Percentiles rank a stretch among this genome's conserved stretches.
Conservation (phyloP, 2,113 vertebrate genomes). For the Dissostichus mawsoni region DNA sequence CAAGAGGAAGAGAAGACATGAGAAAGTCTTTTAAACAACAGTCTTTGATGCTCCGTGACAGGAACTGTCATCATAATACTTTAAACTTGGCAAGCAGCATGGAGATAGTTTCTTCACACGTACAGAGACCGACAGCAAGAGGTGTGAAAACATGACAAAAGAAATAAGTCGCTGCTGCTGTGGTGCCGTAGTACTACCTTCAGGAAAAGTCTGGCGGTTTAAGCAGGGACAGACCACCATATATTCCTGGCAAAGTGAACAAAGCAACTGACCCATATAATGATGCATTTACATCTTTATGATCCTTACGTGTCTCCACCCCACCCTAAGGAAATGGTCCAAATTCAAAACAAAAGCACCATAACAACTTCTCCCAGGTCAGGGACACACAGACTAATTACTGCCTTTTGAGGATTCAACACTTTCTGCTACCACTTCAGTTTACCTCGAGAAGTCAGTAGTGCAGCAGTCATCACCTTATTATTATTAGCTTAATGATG, state of each 20-base stretch:
- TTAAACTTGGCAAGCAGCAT: background rate
- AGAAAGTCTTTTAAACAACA: conserved; percentile 6
- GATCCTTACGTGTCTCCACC: background rate
- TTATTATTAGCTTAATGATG: background rate
- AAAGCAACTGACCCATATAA: background rate
- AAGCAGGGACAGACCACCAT: background rate
- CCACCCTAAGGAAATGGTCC: background rate
- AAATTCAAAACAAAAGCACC: background rate
- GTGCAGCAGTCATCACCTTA: background rate
- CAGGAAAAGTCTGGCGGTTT: background rate
- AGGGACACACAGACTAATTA: background rate
- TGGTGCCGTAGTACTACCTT: background rate
- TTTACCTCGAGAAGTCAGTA: background rate
- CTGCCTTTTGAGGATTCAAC: background rate
- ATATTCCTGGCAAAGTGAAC: background rate
- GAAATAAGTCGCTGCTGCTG: background rate
- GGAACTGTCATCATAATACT: background rate
- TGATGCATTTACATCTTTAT: background rate
- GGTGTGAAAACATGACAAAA: background rate
- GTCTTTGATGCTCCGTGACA: conserved; percentile 30
- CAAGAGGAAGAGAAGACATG: background rate
- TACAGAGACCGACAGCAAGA: background rate
- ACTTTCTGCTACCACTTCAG: background rate
- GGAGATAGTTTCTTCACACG: background rate
- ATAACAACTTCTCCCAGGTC: background rate